These are phyloP conservation scores for Aythya baeri DNA, from an alignment of 2,113 vertebrate species.

Conservation along the genomic window DNA sequence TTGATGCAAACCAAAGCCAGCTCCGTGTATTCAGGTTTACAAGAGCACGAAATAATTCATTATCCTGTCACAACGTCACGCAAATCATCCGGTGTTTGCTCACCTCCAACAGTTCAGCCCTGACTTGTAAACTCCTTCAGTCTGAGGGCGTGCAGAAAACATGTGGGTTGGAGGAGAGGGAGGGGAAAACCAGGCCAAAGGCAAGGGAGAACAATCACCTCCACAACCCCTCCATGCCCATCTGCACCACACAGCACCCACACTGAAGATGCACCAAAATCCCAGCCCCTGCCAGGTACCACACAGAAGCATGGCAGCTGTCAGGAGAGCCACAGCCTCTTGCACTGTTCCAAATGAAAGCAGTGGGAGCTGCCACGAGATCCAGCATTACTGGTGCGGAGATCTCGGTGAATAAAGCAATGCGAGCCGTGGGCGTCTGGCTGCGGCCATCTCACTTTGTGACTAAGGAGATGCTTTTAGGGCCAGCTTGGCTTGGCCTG, in stretches of 20 bases:
- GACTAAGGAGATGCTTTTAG: constrained; percentile 26
- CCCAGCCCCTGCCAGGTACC: not conserved
- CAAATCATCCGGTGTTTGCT: rapidly evolving
- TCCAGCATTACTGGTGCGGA: constrained; percentile 39
- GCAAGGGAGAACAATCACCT: not conserved
- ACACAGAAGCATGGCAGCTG: not conserved
- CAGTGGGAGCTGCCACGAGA: not conserved
- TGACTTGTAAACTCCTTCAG: not conserved
- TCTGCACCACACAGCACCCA: not conserved
- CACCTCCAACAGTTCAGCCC: not conserved
- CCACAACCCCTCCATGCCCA: rapidly evolving
- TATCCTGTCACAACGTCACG: rapidly evolving
- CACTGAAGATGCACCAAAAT: not conserved
- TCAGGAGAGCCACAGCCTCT: not conserved
- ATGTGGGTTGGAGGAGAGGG: rapidly evolving
- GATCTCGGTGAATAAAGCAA: constrained; percentile 59
- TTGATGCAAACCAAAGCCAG: not conserved
- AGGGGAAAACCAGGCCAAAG: not conserved
- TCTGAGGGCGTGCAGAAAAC: not conserved
- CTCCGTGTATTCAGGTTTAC: not conserved
- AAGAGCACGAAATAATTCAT: not conserved
- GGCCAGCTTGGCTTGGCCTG: constrained; percentile 15
- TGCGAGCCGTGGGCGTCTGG: constrained; percentile 27
- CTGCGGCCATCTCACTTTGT: not conserved
- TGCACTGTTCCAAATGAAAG: not conserved